These are phyloP conservation scores for Connochaetes taurinus DNA, from an alignment of 2,113 vertebrate species.

Conservation along the genomic window DNA sequence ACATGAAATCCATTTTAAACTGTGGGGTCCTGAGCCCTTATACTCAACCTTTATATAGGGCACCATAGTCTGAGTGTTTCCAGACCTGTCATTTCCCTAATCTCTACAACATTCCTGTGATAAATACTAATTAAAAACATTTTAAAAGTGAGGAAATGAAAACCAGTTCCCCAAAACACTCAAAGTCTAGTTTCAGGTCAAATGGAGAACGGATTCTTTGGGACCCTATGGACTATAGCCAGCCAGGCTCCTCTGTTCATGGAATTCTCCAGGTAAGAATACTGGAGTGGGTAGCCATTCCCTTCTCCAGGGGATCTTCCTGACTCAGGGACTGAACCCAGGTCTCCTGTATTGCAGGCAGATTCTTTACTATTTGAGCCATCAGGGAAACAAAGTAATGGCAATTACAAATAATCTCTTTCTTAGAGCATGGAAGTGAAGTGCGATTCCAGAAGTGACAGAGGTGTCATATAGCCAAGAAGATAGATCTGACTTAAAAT, in stretches of 20 bases:
- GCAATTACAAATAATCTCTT: background rate
- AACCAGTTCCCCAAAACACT: background rate
- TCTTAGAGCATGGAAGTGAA: background rate
- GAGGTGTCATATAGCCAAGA: background rate
- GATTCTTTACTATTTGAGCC: background rate
- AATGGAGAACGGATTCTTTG: background rate
- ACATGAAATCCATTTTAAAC: background rate
- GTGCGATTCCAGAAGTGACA: background rate
- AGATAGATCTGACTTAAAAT: background rate
- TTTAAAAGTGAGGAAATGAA: background rate
- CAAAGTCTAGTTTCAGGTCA: background rate
- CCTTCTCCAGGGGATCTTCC: background rate
- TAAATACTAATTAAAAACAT: background rate
- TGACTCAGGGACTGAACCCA: background rate
- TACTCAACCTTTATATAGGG: fast-evolving
- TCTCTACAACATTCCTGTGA: background rate
- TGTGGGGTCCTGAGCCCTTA: background rate
- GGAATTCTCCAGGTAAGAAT: background rate
- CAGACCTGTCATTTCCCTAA: background rate
- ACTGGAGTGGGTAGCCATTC: background rate
- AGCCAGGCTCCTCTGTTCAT: background rate
- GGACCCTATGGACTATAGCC: background rate
- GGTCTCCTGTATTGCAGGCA: background rate
- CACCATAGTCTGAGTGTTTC: background rate
- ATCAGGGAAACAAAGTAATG: background rate